phyloP scores from a whole-genome alignment of 2,888 invertebrate genomes.

The Drosophila acutilabella region DNA sequence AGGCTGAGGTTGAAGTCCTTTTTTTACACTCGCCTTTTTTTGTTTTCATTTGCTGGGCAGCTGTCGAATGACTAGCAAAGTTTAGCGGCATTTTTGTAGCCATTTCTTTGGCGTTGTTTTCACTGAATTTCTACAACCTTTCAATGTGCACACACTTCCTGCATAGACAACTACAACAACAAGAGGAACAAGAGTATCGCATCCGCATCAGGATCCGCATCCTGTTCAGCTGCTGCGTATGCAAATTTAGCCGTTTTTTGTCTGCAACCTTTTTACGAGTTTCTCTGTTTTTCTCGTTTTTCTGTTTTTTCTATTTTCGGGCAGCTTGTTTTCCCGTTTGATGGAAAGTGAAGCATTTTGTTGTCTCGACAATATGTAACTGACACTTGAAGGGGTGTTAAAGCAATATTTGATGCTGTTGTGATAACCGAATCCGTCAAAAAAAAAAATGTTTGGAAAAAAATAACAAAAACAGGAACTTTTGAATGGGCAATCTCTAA shows the following conservation, averaged over 20 bases:
- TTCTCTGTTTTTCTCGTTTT: constrained; percentile 14
- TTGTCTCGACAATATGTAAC: constrained; percentile 79
- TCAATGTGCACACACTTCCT: constrained; percentile 73
- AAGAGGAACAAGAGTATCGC: constrained; percentile 37
- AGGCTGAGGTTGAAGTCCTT: constrained; percentile 25
- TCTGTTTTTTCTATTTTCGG: constrained; percentile 28
- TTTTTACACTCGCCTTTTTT: constrained; percentile 1
- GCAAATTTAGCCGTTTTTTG: constrained; percentile 68
- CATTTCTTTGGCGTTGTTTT: constrained; percentile 63
- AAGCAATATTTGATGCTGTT: constrained; percentile 73
- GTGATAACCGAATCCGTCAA: constrained; percentile 58
- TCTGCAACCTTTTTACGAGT: constrained; percentile 73
- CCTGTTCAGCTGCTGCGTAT: constrained; percentile 64
- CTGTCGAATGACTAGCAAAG: constrained; percentile 65
- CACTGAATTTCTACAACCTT: constrained; percentile 51
- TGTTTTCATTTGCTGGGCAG: constrained; percentile 39
- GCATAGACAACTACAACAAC: constrained; percentile 69
- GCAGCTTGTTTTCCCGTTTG: constrained; percentile 46
- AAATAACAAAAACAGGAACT: constrained; percentile 23
- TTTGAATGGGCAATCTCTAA: constrained; percentile 56
- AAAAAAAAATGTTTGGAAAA: constrained; percentile 27
- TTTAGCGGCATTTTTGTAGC: constrained; percentile 69
- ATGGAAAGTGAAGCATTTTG: constrained; percentile 73
- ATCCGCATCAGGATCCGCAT: constrained; percentile 58
- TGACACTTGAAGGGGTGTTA: constrained; percentile 80